Base-by-base conservation (phyloP, 64 coral and sea anemone genomes). In the Montipora foliosa region DNA sequence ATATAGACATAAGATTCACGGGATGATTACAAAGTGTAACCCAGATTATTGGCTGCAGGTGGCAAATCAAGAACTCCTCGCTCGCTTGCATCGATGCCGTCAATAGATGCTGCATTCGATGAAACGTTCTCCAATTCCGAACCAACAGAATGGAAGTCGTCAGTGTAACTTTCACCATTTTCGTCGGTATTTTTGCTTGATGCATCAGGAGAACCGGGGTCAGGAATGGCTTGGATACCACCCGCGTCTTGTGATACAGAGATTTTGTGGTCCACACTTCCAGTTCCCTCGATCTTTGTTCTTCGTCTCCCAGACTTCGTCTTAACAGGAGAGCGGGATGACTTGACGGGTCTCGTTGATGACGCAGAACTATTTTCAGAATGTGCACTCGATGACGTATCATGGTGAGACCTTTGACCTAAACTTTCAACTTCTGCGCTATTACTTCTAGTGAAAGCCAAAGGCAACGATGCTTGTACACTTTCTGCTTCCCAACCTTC, bases 11-110 rank as follows among this genome's bases (percentile, higher is more conserved):
- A 0, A 37, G 29, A 37, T 37, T 37, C 53, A 57, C 29, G 29
- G 17, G 8, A 51, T 10, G 0, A 75, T 76, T 78, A 83, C 58
- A 77, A 94, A 77, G 87, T 92, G 73, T 92, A 92, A 12, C 90
- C 90, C 6, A 92, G 57, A 74, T 92, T 75, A 85, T 29, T 85
- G 6, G 70, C 81, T 64, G 90, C 70, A 22, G 72, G 71, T 4
- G 90, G 90, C 14, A 92, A 55, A 57, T 92, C 70, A 49, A 92
- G 79, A 3, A 67, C 12, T 48, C 21, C 49, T 2, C 25, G 37
- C 79, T 86, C 49, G 12, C 59, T 17, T 3, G 50, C 58, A 75
- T 83, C 79, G 16, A 75, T 22, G 19, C 66, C 76, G 3, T 75
- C 89, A 74, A 73, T 47, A 51, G 62, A 86, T 72, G 45, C 17